phyloP scores from a whole-genome alignment of 2,888 invertebrate species.

The Sinodicranocentrus sp. region DNA sequence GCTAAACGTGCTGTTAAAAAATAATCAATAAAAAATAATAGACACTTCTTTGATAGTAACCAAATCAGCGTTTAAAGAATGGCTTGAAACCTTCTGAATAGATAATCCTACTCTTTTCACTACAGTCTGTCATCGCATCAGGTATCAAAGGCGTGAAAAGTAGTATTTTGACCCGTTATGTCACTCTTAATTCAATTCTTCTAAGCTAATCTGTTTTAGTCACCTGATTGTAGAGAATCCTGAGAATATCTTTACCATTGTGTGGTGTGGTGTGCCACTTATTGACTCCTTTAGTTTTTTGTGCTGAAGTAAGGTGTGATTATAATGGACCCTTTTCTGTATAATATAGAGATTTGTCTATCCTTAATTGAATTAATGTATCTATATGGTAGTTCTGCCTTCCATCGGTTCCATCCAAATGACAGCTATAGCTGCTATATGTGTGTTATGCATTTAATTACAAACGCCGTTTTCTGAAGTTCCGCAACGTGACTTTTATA shows the following conservation, averaged over 20 bases:
- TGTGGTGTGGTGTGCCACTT: slow-evolving; percentile 1
- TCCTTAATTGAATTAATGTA: neutral
- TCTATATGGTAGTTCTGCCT: neutral
- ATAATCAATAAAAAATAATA: neutral
- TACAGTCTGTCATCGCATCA: neutral
- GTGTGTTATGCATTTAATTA: neutral
- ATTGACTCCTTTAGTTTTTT: neutral
- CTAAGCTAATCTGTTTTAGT: neutral
- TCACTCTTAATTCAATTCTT: neutral
- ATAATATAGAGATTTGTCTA: neutral
- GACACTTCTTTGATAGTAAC: neutral
- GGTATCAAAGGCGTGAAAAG: neutral
- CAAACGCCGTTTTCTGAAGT: neutral
- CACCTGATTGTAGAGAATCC: neutral
- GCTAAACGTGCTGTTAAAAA: neutral
- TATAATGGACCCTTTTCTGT: neutral
- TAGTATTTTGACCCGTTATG: neutral
- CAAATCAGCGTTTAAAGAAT: neutral
- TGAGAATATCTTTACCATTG: neutral
- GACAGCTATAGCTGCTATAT: too few relatives aligned
- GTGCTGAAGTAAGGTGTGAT: neutral
- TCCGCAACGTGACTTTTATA: neutral
- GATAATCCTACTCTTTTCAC: too few relatives aligned
- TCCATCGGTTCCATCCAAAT: too few relatives aligned
- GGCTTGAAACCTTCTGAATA: neutral